A percentile compares a stretch with the other conserved stretches of the same genome.
Conservation (phyloP, 2,113 vertebrate genomes). For the Tenrec ecaudatus region DNA sequence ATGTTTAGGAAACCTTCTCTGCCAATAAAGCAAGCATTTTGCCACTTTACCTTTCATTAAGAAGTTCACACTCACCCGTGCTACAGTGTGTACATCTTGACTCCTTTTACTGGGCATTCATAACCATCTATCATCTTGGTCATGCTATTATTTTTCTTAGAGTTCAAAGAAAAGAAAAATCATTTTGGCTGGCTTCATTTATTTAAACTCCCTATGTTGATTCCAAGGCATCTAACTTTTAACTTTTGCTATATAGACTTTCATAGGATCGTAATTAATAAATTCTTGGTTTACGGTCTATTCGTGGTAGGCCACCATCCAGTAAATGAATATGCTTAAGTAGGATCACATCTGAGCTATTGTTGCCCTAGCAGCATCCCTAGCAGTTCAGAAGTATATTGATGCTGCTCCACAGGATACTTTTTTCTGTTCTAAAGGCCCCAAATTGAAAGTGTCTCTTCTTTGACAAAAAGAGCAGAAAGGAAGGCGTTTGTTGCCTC, state of each 20-base stretch:
- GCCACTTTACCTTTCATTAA: background rate
- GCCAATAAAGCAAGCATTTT: background rate
- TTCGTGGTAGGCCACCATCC: background rate
- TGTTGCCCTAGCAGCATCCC: background rate
- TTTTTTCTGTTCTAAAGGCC: background rate
- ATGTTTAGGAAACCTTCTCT: background rate
- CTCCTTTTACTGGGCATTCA: background rate
- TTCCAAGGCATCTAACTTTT: conserved; percentile 6
- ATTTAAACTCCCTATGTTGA: background rate
- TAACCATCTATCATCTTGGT: background rate
- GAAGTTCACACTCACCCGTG: background rate
- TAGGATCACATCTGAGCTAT: background rate
- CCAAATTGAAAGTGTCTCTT: background rate
- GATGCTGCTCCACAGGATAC: background rate
- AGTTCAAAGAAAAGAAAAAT: background rate
- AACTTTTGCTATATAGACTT: background rate
- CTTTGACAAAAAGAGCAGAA: background rate
- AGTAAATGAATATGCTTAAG: background rate
- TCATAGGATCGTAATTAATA: background rate
- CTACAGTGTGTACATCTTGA: background rate
- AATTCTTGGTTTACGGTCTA: background rate
- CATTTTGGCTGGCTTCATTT: background rate
- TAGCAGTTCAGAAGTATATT: background rate
- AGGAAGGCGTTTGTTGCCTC: background rate
- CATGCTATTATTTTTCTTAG: background rate